These are phyloP conservation scores for Cyphomyrmex costatus DNA, from an alignment of 1,140 invertebrate genomes.

Conservation along the genomic window DNA sequence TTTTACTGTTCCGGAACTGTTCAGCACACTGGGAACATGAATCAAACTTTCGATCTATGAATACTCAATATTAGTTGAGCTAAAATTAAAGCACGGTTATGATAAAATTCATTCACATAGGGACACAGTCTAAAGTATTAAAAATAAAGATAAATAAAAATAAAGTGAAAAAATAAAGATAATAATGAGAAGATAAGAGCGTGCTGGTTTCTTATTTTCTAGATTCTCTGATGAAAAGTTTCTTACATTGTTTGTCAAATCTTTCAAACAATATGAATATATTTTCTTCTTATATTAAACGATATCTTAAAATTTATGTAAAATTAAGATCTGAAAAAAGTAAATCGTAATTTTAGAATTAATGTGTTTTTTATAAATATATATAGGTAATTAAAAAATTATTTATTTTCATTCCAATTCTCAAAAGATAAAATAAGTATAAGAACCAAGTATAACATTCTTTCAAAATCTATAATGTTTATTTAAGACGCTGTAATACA, in stretches of 20 bases:
- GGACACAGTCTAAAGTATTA: not conserved
- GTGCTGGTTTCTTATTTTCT: not conserved
- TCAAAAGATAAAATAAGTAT: not conserved
- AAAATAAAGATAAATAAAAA: too few species aligned
- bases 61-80: too few species aligned
- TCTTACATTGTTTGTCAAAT: not conserved
- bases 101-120: too few species aligned
- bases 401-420: not conserved
- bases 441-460: not conserved
- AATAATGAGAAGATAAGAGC: not conserved
- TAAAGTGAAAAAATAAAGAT: not conserved
- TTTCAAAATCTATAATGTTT: constrained; percentile 1
- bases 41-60: too few species aligned
- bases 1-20: too few species aligned
- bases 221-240: not conserved
- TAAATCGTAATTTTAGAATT: not conserved
- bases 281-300: not conserved
- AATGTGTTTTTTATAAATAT: not conserved
- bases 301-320: not conserved
- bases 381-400: too few species aligned
- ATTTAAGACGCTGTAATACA: not conserved
- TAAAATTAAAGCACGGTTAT: too few species aligned
- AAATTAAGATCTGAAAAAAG: not conserved
- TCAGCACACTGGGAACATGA: too few species aligned
- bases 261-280: not conserved